phyloP scores from a whole-genome alignment of 1,140 invertebrate species.

The Saccostrea echinata region DNA sequence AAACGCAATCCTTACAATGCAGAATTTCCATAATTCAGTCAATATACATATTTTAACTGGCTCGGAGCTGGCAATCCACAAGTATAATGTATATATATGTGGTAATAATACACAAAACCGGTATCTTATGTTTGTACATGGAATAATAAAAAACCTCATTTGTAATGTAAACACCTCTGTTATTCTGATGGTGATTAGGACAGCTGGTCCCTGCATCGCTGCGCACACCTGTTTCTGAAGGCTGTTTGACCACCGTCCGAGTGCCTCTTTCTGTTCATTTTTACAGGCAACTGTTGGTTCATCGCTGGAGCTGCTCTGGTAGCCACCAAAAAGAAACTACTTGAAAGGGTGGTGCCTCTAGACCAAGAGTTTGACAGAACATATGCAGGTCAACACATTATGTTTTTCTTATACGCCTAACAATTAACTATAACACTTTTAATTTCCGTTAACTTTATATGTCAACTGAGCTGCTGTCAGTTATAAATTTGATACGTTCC shows the following conservation, averaged over 20 bases:
- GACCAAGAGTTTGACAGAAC: slow-evolving; percentile 71
- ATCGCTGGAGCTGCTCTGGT: slow-evolving; percentile 70
- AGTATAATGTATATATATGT: not conserved
- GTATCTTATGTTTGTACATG: not conserved
- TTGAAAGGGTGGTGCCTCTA: slow-evolving; percentile 69
- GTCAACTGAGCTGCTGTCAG: not conserved
- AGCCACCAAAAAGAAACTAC: slow-evolving; percentile 64
- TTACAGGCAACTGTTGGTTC: slow-evolving; percentile 75
- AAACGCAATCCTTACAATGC: not conserved
- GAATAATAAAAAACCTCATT: not conserved
- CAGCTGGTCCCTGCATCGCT: not conserved
- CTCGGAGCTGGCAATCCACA: not conserved
- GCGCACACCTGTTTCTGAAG: not conserved
- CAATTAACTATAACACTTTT: too few species aligned
- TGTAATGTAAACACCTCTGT: not conserved
- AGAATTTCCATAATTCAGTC: not conserved
- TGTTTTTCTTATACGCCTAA: too few species aligned
- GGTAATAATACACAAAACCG: not conserved
- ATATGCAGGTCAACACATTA: slow-evolving; percentile 60
- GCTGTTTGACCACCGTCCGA: not conserved
- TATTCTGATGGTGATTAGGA: not conserved
- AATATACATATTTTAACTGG: slow-evolving; percentile 11
- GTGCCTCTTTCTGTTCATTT: not conserved
- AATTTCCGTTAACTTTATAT: too few species aligned
- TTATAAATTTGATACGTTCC: not conserved